A percentile compares a stretch with the other conserved stretches of the same genome.
Evolutionary conservation across 2,113 vertebrate genomes (phyloP).

Genomic region (Poeciliopsis retropinna): DNA sequence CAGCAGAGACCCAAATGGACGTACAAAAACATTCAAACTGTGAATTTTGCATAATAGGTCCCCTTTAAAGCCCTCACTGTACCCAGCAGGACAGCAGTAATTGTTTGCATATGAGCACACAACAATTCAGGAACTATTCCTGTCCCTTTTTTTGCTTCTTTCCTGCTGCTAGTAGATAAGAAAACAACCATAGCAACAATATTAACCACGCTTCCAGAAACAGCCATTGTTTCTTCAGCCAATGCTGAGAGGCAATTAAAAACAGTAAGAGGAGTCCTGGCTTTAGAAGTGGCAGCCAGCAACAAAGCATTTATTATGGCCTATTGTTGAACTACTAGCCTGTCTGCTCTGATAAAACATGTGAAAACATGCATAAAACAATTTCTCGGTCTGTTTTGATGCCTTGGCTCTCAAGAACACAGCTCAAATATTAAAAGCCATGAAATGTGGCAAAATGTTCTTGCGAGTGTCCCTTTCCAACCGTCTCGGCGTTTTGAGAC

Average conservation of each 20-base stretch:
- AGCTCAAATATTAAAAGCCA: neutral
- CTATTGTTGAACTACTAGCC: constrained; percentile 53
- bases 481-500: neutral
- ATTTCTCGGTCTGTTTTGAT: constrained; percentile 33
- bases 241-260: constrained; percentile 64
- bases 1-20: too few species aligned
- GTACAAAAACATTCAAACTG: too few species aligned
- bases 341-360: constrained; percentile 59
- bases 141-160: constrained; percentile 15
- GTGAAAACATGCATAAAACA: constrained; percentile 20
- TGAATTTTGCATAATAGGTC: too few species aligned
- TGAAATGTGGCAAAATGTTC: neutral
- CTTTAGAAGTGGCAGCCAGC: constrained; percentile 52
- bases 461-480: neutral
- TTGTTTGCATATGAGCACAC: constrained; percentile 11
- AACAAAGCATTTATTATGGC: constrained; percentile 43
- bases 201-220: constrained; percentile 47
- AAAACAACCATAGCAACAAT: constrained; percentile 46
- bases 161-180: constrained; percentile 71
- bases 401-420: constrained; percentile 30
- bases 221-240: constrained; percentile 59
- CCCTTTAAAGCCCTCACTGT: constrained; percentile 25
- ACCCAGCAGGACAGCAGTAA: constrained; percentile 8
- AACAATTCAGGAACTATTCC: constrained; percentile 48
- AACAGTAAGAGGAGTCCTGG: constrained; percentile 61